Evolutionary conservation across 2,888 invertebrate genomes (phyloP), one percentile per base, ranked within the genome.

Genomic region (Phrixothrix hirtus): DNA sequence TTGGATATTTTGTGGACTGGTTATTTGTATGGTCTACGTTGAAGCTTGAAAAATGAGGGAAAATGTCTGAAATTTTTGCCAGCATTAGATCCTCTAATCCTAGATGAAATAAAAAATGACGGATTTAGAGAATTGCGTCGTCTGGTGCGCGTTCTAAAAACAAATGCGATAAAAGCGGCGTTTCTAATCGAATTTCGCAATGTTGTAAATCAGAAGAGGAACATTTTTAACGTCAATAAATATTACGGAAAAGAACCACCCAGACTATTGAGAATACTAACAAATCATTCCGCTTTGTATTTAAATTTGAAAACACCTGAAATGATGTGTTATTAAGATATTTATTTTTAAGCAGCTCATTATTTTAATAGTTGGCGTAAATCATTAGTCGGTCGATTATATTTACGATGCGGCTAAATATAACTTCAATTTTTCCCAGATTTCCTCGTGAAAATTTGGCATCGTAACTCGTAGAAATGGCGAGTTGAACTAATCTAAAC

Each of bases 261-360:
- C 53, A 53, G 13, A 49, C 39, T 32, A 30, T 25, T 15, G 26
- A 13, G 17, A 14, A 10, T 10, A 10, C 7, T 55, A 51, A 61
- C 60, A 60, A 61, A 61, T 61, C 60, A 61, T 58, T 55, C 58
- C 57, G 52, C 55, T 60, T 61, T 61, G 61, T 61, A 60, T 38
- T 37, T 55, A 49, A 48, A 53, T 54, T 38, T 44, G 47, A 50
- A 54, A 57, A 57, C 57, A 57, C 57, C 57, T 57, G 57, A 57
- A 50, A 50, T 37, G 42, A 26, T 41, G 39, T 50, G 45, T 55
- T 21, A 57, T 57, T 57, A 54, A 57, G 54, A 57, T 57, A 53
- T 57, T 57, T 57, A 57, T 57, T 57, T 57, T 57, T 46, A 49
- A 53, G 46, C 41, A 48, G 43, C 57, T 53, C 57, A 49, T 57